Base-by-base conservation (phyloP, 2,113 vertebrate genomes). In the Campylorhamphus procurvoides region DNA sequence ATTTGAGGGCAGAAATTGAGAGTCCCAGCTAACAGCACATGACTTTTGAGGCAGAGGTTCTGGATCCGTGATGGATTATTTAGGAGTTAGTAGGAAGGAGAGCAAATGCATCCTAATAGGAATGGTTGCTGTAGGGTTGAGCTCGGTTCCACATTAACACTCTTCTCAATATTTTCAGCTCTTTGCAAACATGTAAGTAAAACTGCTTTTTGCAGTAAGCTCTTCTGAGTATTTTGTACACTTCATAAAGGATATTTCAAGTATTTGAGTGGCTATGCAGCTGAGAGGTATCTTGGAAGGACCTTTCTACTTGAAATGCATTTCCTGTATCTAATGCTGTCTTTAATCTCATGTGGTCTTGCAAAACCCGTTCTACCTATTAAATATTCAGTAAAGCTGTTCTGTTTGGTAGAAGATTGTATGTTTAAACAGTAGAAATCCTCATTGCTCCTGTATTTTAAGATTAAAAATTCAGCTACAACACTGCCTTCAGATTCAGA, bases 331-430 rank as follows among this genome's bases (percentile, higher is more conserved):
- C 75, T 83, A 49, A 31, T 44, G 78, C 59, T 91, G 84, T 79
- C 71, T 94, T 89, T 83, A 96, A 85, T 96, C 87, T 96, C 84
- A 80, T 31, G 63, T 5, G 3, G 81, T 89, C 71, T 93, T 3
- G 18, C 75, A 90, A 82, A 94, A 82, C 91, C 46, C 3, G 2
- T 94, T 96, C 83, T 93, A 39, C 86, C 44, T 62, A 95, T 92
- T 96, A 95, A 92, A 95, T 93, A 94, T 91, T 93, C 89, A 96
- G 78, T 44, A 62, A 92, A 86, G 83, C 90, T 95, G 64, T 95
- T 90, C 95, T 90, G 73, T 96, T 94, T 94, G 80, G 83, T 93
- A 87, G 59, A 71, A 75, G 68, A 83, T 59, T 86, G 82, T 96
- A 19, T 92, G 79, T 95, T 95, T 94, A 87, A 96, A 68, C 86